A percentile compares a stretch with the other conserved stretches of the same genome.
phyloP scores from a whole-genome alignment of 1,140 invertebrate genomes.

The Choristoneura fumiferana region DNA sequence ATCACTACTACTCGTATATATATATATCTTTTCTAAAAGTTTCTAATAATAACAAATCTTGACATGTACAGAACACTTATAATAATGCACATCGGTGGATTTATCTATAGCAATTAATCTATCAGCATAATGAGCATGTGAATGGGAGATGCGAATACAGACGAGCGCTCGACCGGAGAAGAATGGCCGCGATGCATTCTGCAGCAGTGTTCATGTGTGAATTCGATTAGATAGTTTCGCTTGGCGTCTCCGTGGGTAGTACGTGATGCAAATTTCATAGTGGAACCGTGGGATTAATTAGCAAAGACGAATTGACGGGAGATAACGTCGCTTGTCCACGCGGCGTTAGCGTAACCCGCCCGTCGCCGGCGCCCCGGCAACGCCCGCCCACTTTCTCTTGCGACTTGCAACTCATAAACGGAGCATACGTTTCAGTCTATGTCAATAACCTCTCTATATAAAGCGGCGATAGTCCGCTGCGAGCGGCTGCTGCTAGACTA shows the following conservation, averaged over 20 bases:
- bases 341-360: slow-evolving; percentile 7
- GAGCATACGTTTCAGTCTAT: slow-evolving; percentile 9
- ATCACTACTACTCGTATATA: no score
- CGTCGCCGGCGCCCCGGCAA: slow-evolving; percentile 2
- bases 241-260: slow-evolving; percentile 30
- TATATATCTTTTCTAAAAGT: no score
- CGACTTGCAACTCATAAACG: slow-evolving; percentile 12
- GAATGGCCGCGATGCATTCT: slow-evolving; percentile 35
- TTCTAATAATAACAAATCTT: no score
- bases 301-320: slow-evolving; percentile 27
- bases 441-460: slow-evolving; percentile 16
- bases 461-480: slow-evolving; percentile 12
- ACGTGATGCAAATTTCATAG: slow-evolving; percentile 3
- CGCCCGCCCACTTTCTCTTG: slow-evolving; percentile 34
- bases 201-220: slow-evolving; percentile 51
- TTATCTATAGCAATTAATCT: slow-evolving; percentile 17
- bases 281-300: slow-evolving; percentile 45
- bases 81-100: no score
- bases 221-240: slow-evolving; percentile 59
- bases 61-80: no score
- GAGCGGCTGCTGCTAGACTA: slow-evolving; percentile 8
- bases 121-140: slow-evolving; percentile 8
- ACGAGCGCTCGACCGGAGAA: slow-evolving; percentile 1
- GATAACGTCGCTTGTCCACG: slow-evolving; percentile 23
- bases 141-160: slow-evolving; percentile 5